Percentiles rank a stretch among this genome's conserved stretches.
These are phyloP conservation scores for Rhinoraja longicauda DNA, from an alignment of 2,797 vertebrate species.

Conservation along the genomic window DNA sequence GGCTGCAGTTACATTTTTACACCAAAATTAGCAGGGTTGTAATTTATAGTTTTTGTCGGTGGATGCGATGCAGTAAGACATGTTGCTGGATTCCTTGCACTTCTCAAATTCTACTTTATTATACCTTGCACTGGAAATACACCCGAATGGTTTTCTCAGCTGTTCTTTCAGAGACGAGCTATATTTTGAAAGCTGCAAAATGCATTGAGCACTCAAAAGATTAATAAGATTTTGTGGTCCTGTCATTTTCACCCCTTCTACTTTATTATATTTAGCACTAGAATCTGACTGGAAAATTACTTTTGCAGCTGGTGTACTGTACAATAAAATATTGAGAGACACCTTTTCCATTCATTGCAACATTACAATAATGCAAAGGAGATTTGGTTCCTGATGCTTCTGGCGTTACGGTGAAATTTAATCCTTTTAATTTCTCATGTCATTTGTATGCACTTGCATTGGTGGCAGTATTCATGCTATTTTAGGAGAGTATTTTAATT, in stretches of 20 bases:
- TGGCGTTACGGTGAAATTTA: background rate
- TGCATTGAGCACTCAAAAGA: constrained; percentile 24
- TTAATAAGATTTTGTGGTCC: constrained; percentile 35
- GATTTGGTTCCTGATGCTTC: background rate
- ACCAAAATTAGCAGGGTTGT: background rate
- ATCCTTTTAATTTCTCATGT: background rate
- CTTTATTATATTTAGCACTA: constrained; percentile 13
- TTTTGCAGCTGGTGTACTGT: background rate
- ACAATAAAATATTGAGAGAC: background rate
- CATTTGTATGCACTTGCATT: background rate
- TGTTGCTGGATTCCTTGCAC: constrained; percentile 10
- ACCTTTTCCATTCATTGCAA: background rate
- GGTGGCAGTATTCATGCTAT: background rate
- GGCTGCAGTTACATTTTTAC: background rate
- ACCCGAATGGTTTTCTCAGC: constrained; percentile 25
- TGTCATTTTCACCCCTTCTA: constrained; percentile 31
- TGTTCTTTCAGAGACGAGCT: background rate
- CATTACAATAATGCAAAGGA: background rate
- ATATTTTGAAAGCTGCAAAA: constrained; percentile 38
- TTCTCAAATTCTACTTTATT: constrained; percentile 31
- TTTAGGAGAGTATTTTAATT: background rate
- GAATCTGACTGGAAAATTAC: constrained; percentile 24
- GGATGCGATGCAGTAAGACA: constrained; percentile 11
- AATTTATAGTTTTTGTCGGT: constrained; percentile 22
- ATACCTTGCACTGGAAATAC: background rate